Evolutionary conservation across 2,888 invertebrate genomes (phyloP).

Genomic region (Corythucha ciliata): DNA sequence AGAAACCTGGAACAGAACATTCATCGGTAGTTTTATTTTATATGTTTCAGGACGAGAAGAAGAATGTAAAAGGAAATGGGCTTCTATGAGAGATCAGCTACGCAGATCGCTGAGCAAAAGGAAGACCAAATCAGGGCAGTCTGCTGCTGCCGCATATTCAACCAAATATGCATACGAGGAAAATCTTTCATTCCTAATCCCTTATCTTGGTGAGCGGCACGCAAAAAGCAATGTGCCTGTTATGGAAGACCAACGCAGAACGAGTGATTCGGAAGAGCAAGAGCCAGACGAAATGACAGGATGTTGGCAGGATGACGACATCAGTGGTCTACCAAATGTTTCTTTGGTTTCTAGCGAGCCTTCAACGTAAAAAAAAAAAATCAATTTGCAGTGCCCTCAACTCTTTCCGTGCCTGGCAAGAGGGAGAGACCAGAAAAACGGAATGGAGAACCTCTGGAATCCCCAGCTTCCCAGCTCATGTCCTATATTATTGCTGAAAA

Average conservation of each 20-base stretch:
- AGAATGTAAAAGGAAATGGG: slow-evolving; percentile 33
- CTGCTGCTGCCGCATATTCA: slow-evolving; percentile 28
- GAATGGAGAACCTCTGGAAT: slow-evolving; percentile 16
- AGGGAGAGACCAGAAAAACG: too few relatives aligned
- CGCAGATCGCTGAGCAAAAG: slow-evolving; percentile 33
- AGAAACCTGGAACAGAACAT: slow-evolving; percentile 31
- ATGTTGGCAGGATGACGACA: too few relatives aligned
- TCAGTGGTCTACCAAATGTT: too few relatives aligned
- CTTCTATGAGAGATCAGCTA: slow-evolving; percentile 18
- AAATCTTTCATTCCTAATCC: slow-evolving; percentile 33
- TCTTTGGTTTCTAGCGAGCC: too few relatives aligned
- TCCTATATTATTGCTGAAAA: slow-evolving; percentile 34
- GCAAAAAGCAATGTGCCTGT: too few relatives aligned
- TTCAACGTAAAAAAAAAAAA: too few relatives aligned
- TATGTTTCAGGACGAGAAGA: slow-evolving; percentile 23
- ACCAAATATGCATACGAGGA: slow-evolving; percentile 34
- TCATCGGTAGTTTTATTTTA: too few relatives aligned
- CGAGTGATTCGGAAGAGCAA: too few relatives aligned
- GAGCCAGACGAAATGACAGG: too few relatives aligned
- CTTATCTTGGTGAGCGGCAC: slow-evolving; percentile 33
- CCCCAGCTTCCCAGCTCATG: slow-evolving; percentile 31
- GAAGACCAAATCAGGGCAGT: slow-evolving; percentile 34
- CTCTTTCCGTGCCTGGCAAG: too few relatives aligned
- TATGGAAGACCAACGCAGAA: too few relatives aligned
- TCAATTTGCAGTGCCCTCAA: too few relatives aligned